These are phyloP conservation scores for Helogale parvula DNA, from an alignment of 2,113 vertebrate genomes.

Conservation along the genomic window DNA sequence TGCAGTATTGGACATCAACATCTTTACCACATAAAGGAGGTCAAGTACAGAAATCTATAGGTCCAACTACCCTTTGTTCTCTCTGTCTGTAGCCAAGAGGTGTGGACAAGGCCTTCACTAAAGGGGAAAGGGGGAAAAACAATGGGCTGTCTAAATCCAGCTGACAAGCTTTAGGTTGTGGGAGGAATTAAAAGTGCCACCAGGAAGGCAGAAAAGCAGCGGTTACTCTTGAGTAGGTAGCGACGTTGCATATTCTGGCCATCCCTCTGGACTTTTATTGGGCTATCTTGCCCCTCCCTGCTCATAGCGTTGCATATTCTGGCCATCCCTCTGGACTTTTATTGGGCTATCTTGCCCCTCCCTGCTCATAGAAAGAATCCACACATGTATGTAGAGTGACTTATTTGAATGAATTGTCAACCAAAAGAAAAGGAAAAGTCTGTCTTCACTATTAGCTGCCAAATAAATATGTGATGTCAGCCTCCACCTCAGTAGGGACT, in stretches of 20 bases:
- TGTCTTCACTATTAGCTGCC: conserved; percentile 20
- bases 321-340: background rate
- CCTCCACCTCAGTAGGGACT: background rate
- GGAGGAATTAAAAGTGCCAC: background rate
- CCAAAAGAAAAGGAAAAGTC: conserved; percentile 33
- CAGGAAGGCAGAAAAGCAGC: background rate
- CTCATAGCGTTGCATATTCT: background rate
- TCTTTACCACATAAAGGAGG: conserved; percentile 23
- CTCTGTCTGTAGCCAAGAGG: background rate
- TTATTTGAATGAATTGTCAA: conserved; percentile 48
- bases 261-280: background rate
- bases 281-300: background rate
- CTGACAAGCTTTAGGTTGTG: conserved; percentile 35
- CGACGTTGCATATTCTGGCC: background rate
- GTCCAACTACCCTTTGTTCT: conserved; percentile 13
- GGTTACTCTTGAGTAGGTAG: background rate
- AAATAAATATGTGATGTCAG: background rate
- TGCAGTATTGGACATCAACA: background rate
- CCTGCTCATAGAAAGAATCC: background rate
- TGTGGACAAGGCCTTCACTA: background rate
- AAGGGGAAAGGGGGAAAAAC: background rate
- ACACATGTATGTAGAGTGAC: background rate
- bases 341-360: background rate
- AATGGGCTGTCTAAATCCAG: background rate
- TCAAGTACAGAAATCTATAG: conserved; percentile 55